These are phyloP conservation scores for Pyralis farinalis DNA, from an alignment of 2,888 invertebrate genomes.

Conservation along the genomic window DNA sequence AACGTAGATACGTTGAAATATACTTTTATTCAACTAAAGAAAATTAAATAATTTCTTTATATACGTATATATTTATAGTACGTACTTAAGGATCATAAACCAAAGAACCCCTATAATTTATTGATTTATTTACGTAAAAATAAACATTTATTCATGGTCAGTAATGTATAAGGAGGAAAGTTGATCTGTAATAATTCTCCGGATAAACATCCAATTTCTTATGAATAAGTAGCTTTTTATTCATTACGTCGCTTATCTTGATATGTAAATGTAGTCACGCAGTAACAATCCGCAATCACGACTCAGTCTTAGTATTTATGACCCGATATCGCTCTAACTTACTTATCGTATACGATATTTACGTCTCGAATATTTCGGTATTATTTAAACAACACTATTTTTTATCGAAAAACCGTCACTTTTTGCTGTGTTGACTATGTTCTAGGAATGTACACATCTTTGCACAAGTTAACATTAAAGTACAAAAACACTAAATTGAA, in stretches of 20 bases:
- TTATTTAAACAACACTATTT: constrained; percentile 27
- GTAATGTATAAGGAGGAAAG: neutral
- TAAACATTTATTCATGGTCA: neutral
- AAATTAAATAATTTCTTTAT: too few species aligned
- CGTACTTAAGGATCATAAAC: too few species aligned
- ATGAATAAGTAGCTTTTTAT: constrained; percentile 6
- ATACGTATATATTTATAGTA: too few species aligned
- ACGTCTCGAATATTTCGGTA: constrained; percentile 20
- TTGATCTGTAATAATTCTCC: neutral
- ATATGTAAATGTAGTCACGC: constrained; percentile 9
- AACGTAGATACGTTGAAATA: too few species aligned
- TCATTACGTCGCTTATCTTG: constrained; percentile 5
- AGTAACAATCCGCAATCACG: constrained; percentile 1
- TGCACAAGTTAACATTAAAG: constrained; percentile 24
- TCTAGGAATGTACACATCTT: constrained; percentile 32
- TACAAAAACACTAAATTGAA: constrained; percentile 22
- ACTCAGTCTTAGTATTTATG: constrained; percentile 23
- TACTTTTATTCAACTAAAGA: too few species aligned
- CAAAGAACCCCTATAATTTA: too few species aligned
- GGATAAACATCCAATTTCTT: neutral
- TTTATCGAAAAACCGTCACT: constrained; percentile 38
- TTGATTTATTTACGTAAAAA: too few species aligned
- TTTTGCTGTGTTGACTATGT: constrained; percentile 33
- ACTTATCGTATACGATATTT: constrained; percentile 25
- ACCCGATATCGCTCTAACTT: constrained; percentile 23